These are phyloP conservation scores for Crepidodera aurea DNA, from an alignment of 2,888 invertebrate genomes.

Conservation along the genomic window DNA sequence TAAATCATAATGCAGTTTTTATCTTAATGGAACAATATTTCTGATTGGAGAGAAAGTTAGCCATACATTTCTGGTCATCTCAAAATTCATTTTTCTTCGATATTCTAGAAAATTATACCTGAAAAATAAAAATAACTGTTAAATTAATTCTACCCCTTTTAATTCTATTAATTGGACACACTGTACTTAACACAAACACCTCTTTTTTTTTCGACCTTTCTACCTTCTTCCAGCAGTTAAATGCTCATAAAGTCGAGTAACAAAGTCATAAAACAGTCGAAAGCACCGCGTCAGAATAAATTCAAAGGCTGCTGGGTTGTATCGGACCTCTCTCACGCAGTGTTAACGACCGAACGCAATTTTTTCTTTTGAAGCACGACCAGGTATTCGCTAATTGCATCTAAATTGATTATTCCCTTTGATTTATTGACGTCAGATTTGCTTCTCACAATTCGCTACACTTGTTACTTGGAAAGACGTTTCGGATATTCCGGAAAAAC, in stretches of 20 bases:
- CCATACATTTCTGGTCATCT: too few relatives aligned
- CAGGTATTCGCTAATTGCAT: slow-evolving; percentile 33
- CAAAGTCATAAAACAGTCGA: slow-evolving; percentile 1
- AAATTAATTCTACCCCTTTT: too few relatives aligned
- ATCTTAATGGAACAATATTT: too few relatives aligned
- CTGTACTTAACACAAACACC: too few relatives aligned
- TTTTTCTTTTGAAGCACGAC: slow-evolving; percentile 27
- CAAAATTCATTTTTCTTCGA: too few relatives aligned
- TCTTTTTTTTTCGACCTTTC: too few relatives aligned
- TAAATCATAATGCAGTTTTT: too few relatives aligned
- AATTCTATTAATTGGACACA: too few relatives aligned
- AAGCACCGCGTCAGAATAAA: neutral
- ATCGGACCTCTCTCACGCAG: slow-evolving; percentile 5
- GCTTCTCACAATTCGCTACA: neutral
- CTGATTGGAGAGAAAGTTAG: too few relatives aligned
- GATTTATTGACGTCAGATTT: slow-evolving; percentile 29
- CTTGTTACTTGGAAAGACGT: neutral
- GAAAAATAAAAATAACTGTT: too few relatives aligned
- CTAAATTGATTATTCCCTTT: slow-evolving; percentile 35
- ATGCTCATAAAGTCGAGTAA: neutral
- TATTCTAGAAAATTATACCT: too few relatives aligned
- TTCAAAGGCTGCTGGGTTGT: neutral
- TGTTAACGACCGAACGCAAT: slow-evolving; percentile 30
- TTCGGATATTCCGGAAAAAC: neutral
- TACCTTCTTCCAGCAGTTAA: neutral